Base-by-base conservation (phyloP, 92 coral and sea anemone genomes). In the Blastomussa wellsi region DNA sequence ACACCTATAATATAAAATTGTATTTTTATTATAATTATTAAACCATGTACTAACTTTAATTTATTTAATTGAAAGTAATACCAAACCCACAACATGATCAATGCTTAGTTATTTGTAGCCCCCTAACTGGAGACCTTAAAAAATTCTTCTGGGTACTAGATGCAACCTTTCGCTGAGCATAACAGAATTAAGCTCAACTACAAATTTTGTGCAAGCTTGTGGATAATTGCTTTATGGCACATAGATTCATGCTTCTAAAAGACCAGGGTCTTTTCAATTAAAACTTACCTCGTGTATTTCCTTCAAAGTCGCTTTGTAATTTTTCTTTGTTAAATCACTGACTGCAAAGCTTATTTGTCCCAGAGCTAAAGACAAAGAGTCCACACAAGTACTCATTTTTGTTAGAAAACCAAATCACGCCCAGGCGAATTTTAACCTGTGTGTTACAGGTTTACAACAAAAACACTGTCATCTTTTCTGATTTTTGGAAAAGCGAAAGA, bases 331-430 rank as follows among this genome's bases (percentile, higher is more conserved):
- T 33, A 97, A 86, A 78, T 97, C 98, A 68, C 82, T 95, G 75
- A 97, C 94, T 64, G 94, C 98, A 97, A 93, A 97, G 60, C 93
- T 93, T 48, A 97, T 93, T 87, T 97, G 99, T 72, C 95, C 95
- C 85, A 97, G 92, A 29, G 97, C 97, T 72, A 97, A 81, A 74
- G 95, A 97, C 93, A 95, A 90, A 74, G 98, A 89, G 82, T 97
- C 99, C 31, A 94, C 95, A 76, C 90, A 81, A 52, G 95, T 86
- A 82, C 91, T 93, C 98, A 97, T 88, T 37, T 59, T 71, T 35
- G 57, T 42, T 32, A 72, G 33, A 53, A 49, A 10, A 35, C 86
- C 68, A 71, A 51, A 57, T 73, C 86, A 74, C 79, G 44, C 60
- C 79, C 73, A 38, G 42, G 59, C 6, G 29, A 73, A 73, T 31